These are phyloP conservation scores for Tenthredo mesomela DNA, from an alignment of 2,888 invertebrate species.

Conservation along the genomic window DNA sequence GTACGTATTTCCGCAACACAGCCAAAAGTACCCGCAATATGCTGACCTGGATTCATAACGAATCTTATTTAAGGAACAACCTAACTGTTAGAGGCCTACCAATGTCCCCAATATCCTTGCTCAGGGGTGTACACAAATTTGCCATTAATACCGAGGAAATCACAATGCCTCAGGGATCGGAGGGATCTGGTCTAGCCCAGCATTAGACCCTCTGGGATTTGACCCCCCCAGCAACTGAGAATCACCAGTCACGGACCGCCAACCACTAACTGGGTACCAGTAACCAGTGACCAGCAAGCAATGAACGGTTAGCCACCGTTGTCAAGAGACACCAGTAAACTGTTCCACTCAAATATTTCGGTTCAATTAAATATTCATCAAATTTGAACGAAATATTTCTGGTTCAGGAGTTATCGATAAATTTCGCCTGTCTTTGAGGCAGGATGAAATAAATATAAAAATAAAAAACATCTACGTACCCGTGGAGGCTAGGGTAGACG, in stretches of 20 bases:
- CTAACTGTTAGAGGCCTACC: conserved; percentile 1
- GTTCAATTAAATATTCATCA: background rate
- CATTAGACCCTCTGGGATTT: conserved; percentile 38
- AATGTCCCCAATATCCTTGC: conserved; percentile 30
- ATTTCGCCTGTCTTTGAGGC: background rate
- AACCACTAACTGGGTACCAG: conserved; percentile 48
- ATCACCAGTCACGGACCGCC: conserved; percentile 47
- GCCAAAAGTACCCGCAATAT: conserved; percentile 21
- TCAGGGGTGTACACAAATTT: conserved; percentile 44
- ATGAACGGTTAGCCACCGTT: conserved; percentile 44
- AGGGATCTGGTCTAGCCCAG: conserved; percentile 31
- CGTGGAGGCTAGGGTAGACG: conserved; percentile 16
- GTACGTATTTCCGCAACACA: background rate
- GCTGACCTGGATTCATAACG: conserved; percentile 13
- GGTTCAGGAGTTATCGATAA: background rate
- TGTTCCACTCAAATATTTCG: background rate
- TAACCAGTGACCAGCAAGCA: conserved; percentile 39
- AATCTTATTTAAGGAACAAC: background rate
- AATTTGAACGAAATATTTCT: background rate
- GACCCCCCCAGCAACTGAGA: conserved; percentile 23
- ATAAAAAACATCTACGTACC: conserved; percentile 25
- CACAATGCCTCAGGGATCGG: conserved; percentile 29
- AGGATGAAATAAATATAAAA: background rate
- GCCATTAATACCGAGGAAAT: conserved; percentile 47
- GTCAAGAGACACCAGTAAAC: conserved; percentile 36